Percentiles rank a stretch among this genome's conserved stretches.
Evolutionary conservation across 1,140 invertebrate species (phyloP).

Genomic region (Drosophila novamexicana): DNA sequence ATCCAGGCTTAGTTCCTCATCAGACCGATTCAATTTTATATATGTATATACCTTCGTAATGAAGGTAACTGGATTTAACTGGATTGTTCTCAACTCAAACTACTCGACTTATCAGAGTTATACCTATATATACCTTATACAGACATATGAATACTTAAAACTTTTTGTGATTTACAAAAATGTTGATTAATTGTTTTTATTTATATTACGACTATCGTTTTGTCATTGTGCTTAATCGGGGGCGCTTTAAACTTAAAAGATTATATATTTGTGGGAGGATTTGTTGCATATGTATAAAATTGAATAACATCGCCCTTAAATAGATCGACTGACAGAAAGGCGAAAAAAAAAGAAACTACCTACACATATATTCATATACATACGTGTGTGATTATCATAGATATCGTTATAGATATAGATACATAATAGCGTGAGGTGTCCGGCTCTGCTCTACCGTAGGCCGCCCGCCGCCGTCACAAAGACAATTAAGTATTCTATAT

Average conservation of each 20-base stretch:
- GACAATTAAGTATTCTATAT: background rate
- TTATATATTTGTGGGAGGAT: background rate
- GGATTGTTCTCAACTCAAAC: too few species aligned
- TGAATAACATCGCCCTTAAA: background rate
- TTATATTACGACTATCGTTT: constrained; percentile 11
- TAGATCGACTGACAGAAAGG: background rate
- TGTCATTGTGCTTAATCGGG: constrained; percentile 10
- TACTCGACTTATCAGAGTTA: background rate
- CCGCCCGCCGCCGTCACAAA: too few species aligned
- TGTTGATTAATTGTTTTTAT: constrained; percentile 2
- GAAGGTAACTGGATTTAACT: too few species aligned
- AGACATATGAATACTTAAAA: background rate
- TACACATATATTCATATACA: background rate
- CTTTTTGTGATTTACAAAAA: constrained; percentile 4
- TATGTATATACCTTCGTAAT: too few species aligned
- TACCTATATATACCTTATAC: background rate
- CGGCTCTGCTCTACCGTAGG: background rate
- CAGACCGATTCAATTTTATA: too few species aligned
- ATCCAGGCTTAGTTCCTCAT: too few species aligned
- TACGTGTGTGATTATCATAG: background rate
- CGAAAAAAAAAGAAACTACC: background rate
- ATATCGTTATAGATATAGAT: constrained; percentile 11
- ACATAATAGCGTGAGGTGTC: constrained; percentile 1
- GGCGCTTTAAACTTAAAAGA: background rate
- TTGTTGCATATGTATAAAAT: constrained; percentile 3